Conservation (phyloP, 2,888 invertebrate species). For the Pharmacophagus antenor region DNA sequence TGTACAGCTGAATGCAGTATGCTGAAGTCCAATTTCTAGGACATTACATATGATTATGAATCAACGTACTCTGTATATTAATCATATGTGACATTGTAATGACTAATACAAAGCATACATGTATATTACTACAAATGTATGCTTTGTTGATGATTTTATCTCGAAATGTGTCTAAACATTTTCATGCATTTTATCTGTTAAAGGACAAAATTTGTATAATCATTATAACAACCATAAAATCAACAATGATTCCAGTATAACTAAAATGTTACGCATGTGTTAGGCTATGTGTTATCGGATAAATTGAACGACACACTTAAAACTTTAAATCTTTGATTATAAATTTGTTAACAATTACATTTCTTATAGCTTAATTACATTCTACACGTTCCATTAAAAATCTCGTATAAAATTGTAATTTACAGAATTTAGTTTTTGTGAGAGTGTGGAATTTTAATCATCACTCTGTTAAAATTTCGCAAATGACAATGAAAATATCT, state of each 20-base stretch:
- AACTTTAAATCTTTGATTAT: too few relatives aligned
- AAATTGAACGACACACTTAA: too few relatives aligned
- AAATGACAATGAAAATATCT: background rate
- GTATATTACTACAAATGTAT: background rate
- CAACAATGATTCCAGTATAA: too few relatives aligned
- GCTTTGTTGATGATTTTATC: background rate
- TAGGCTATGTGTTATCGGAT: too few relatives aligned
- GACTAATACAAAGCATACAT: conserved; percentile 37
- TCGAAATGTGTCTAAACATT: background rate
- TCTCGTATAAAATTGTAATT: too few relatives aligned
- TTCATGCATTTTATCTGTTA: background rate
- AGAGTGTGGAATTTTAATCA: too few relatives aligned
- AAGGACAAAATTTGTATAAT: background rate
- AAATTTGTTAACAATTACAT: too few relatives aligned
- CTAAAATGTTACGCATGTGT: too few relatives aligned
- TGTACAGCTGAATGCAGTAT: conserved; percentile 29
- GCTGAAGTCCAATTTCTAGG: conserved; percentile 28
- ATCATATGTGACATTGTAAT: conserved; percentile 63
- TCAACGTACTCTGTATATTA: conserved; percentile 47
- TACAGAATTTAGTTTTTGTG: too few relatives aligned
- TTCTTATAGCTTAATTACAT: too few relatives aligned
- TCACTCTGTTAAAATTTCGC: too few relatives aligned
- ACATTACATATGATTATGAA: conserved; percentile 39
- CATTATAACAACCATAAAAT: background rate
- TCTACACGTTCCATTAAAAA: too few relatives aligned